Base-by-base conservation (phyloP, 2,888 invertebrate genomes). In the Drosophila neotestacea region DNA sequence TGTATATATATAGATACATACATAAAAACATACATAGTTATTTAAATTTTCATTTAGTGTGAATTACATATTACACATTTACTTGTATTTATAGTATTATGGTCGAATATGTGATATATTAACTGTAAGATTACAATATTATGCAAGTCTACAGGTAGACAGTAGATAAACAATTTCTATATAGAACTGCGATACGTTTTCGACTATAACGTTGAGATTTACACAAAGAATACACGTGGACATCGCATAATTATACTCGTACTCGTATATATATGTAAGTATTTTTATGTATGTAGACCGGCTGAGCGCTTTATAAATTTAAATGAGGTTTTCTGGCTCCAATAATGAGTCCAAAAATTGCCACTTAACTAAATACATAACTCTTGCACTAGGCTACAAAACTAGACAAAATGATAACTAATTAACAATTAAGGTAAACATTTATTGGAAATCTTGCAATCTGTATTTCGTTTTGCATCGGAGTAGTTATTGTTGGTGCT, bases 331-430 rank as follows among this genome's bases (percentile, higher is more conserved):
- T 80, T 61, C 61, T 58, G 56, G 51, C 62, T 74, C 63, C 56
- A 47, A 28, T 41, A 13, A 30, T 13, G 68, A 70, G 66, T 75
- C 55, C 70, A 60, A 59, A 77, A 70, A 86, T 77, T 77, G 77
- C 73, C 87, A 70, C 87, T 82, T 84, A 88, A 86, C 86, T 88
- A 85, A 88, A 88, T 85, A 88, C 84, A 85, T 88, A 83, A 83
- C 87, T 86, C 78, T 88, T 85, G 81, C 83, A 85, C 86, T 85
- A 85, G 74, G 79, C 87, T 85, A 88, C 71, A 79, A 63, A 85
- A 85, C 85, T 85, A 85, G 87, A 85, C 86, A 85, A 88, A 85
- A 88, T 88, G 85, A 89, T 86, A 88, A 88, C 85, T 85, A 84
- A 85, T 85, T 85, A 85, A 85, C 85, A 85, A 85, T 85, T 88